Percentiles rank a stretch among this genome's conserved stretches.
phyloP scores from a whole-genome alignment of 2,113 vertebrate species.

The Oplegnathus fasciatus region DNA sequence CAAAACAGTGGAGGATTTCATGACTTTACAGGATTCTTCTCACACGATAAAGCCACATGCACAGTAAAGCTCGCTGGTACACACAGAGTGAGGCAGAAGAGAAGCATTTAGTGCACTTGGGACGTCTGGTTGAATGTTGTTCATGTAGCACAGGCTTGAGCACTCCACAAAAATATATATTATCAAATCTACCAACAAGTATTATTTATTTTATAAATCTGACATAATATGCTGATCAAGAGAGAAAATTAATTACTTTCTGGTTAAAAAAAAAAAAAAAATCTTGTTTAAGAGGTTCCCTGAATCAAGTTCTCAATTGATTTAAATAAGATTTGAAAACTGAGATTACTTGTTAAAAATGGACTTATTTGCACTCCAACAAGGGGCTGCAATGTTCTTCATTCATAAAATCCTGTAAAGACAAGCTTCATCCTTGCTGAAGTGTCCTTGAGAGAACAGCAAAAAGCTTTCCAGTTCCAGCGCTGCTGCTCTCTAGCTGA shows the following conservation, averaged over 20 bases:
- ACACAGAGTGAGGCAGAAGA: not conserved
- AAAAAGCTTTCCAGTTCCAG: not conserved
- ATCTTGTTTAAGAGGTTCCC: not conserved
- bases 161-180: too few species aligned
- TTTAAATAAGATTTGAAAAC: not conserved
- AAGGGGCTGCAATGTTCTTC: not conserved
- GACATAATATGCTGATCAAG: not conserved
- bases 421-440: too few species aligned
- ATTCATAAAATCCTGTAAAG: not conserved
- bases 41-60: constrained; percentile 60
- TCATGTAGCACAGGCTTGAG: not conserved
- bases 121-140: not conserved
- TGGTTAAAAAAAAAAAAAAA: not conserved
- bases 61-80: not conserved
- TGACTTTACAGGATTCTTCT: constrained; percentile 65
- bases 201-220: not conserved
- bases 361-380: not conserved
- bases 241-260: not conserved
- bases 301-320: not conserved
- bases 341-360: not conserved
- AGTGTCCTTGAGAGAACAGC: not conserved
- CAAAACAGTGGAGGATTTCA: constrained; percentile 67
- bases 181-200: not conserved
- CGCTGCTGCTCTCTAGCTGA: not conserved
- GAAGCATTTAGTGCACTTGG: not conserved